Base-by-base conservation (phyloP, 2,888 invertebrate genomes). In the Marronus borbonicus region DNA sequence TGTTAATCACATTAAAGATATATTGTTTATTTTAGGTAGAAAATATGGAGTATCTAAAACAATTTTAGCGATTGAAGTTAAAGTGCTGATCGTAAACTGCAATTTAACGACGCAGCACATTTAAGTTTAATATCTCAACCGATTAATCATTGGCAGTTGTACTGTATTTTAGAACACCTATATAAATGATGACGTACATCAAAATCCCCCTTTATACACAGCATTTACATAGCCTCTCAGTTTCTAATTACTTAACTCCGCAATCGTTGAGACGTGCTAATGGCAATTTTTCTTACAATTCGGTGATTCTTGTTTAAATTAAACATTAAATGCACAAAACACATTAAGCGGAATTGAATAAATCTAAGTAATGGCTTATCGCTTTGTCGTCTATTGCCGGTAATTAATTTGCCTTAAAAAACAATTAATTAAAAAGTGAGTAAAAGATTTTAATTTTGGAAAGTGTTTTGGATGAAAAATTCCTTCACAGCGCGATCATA, bases 381-480 rank as follows among this genome's bases (percentile, higher is more conserved):
- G 55, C 58, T 39, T 64, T 31, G 75, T 44, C 28, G 75, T 24
- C 44, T 72, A 72, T 60, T 44, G 39, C 75, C 36, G 36, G 60
- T 62, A 58, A 70, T 78, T 69, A 78, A 78, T 78, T 78, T 69
- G 36, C 68, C 76, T 76, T 60, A 78, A 76, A 78, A 69, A 76
- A 76, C 76, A 78, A 78, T 78, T 78, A 78, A 78, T 78, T 78
- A 78, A 76, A 76, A 76, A 62, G 58, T 74, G n/a, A 74, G 60
- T 49, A 74, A 60, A 70, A 74, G 72, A 62, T 74, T 74, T 74
- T 74, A 74, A 74, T 74, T 74, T 44, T 24, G n/a, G 24, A 68
- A 65, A 76, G 65, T 76, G 76, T 76, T 62, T 50, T 52, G 65
- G 31, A 58, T 17, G 28, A 66, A 66, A 76, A 76, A 68, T 28